These are phyloP conservation scores for Eclectus roratus DNA, from an alignment of 2,113 vertebrate genomes.

Conservation along the genomic window DNA sequence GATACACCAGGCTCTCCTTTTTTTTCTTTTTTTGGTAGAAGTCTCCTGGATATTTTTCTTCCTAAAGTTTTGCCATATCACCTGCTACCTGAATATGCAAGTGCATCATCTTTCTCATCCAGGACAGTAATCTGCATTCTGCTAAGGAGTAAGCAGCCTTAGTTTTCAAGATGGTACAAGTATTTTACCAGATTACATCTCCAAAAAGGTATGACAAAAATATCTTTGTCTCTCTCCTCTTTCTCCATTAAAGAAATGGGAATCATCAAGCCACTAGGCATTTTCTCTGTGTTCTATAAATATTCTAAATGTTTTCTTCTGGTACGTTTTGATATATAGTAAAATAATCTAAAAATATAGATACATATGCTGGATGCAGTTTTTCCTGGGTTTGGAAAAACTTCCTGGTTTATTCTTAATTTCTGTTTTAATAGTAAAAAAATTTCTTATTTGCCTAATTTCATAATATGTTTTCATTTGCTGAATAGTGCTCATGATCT, in stretches of 20 bases:
- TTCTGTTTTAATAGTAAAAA: background rate
- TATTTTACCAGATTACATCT: background rate
- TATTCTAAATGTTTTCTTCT: background rate
- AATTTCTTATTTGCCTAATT: background rate
- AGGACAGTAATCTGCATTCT: background rate
- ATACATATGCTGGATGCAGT: background rate
- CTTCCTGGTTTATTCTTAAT: background rate
- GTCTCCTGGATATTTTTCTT: background rate
- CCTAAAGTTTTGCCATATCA: background rate
- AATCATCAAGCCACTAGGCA: background rate
- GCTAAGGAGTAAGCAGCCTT: background rate
- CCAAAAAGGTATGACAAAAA: background rate
- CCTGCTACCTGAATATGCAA: background rate
- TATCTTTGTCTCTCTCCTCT: background rate
- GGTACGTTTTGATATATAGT: background rate
- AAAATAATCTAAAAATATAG: background rate
- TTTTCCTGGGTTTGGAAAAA: background rate
- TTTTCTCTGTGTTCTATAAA: background rate
- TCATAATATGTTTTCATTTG: background rate
- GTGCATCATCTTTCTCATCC: background rate
- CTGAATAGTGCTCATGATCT: background rate
- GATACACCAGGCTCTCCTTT: background rate
- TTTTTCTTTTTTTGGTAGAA: background rate
- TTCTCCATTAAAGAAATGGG: background rate
- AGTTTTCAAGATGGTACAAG: background rate